Evolutionary conservation across 2,888 invertebrate genomes (phyloP).

Genomic region (Drosophila bunnanda): DNA sequence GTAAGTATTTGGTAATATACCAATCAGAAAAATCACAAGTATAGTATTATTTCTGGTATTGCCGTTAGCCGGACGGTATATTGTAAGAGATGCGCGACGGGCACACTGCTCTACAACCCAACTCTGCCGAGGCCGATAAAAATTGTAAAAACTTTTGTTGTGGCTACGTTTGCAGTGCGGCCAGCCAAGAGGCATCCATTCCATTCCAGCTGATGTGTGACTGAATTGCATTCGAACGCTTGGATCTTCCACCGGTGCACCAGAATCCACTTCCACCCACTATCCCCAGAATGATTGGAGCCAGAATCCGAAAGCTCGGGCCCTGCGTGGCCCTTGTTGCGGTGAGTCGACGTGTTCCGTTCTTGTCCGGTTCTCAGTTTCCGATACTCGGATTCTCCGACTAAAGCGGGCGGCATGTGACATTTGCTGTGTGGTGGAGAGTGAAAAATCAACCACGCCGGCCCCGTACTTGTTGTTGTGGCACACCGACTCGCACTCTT

Average conservation of each 20-base stretch:
- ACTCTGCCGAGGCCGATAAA: constrained; percentile 52
- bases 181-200: constrained; percentile 52
- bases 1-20: no score
- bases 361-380: constrained; percentile 28
- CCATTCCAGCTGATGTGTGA: constrained; percentile 62
- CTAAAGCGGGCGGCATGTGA: constrained; percentile 17
- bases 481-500: constrained; percentile 3
- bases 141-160: constrained; percentile 58
- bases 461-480: not conserved
- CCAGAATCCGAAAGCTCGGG: constrained; percentile 58
- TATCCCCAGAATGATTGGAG: constrained; percentile 55
- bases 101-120: constrained; percentile 13
- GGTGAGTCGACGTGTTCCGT: constrained; percentile 74
- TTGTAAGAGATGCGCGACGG: not conserved
- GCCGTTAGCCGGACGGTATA: not conserved
- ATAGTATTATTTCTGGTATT: not conserved
- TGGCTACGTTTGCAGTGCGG: constrained; percentile 64
- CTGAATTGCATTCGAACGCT: constrained; percentile 52
- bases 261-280: constrained; percentile 46
- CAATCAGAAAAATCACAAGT: not conserved
- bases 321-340: constrained; percentile 68
- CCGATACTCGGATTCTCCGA: constrained; percentile 12
- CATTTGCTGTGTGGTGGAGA: not conserved
- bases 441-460: constrained; percentile 1
- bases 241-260: constrained; percentile 44